Evolutionary conservation across 1,140 invertebrate genomes (phyloP).

Genomic region (Drosophila lowei): DNA sequence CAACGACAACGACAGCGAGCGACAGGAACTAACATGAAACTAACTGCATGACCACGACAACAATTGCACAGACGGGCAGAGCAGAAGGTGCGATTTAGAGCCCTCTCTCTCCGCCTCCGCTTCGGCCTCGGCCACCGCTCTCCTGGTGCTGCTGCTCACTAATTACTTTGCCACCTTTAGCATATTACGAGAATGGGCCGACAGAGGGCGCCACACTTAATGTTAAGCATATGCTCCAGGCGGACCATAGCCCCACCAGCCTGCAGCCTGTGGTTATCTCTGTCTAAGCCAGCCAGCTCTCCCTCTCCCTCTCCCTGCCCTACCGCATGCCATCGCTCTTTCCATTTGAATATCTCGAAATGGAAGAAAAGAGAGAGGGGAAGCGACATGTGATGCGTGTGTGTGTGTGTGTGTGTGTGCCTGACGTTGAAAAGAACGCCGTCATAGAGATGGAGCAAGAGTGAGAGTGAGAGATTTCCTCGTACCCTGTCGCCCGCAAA

Average conservation of each 20-base stretch:
- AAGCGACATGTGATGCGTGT: too few species aligned
- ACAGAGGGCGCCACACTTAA: constrained; percentile 54
- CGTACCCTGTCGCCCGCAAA: constrained; percentile 45
- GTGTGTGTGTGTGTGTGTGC: constrained; percentile 21
- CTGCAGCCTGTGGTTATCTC: constrained; percentile 62
- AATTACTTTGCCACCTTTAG: constrained; percentile 77
- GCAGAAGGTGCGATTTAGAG: background rate
- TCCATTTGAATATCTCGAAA: constrained; percentile 47
- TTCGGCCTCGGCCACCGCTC: too few species aligned
- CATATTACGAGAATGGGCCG: constrained; percentile 48
- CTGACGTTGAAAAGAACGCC: constrained; percentile 31
- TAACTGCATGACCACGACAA: constrained; percentile 46
- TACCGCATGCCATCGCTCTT: background rate
- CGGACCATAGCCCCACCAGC: background rate
- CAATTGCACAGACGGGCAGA: constrained; percentile 34
- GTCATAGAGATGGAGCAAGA: constrained; percentile 19
- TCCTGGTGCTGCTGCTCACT: constrained; percentile 46
- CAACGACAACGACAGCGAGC: background rate
- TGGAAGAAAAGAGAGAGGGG: constrained; percentile 6
- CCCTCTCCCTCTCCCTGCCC: background rate
- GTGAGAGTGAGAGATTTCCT: background rate
- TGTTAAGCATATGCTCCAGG: constrained; percentile 66
- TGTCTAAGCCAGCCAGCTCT: constrained; percentile 3
- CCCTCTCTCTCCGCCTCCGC: too few species aligned
- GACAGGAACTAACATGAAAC: constrained; percentile 22